A percentile compares a stretch with the other conserved stretches of the same genome.
These are phyloP conservation scores for Carettochelys insculpta DNA, from an alignment of 2,113 vertebrate genomes.

Conservation along the genomic window DNA sequence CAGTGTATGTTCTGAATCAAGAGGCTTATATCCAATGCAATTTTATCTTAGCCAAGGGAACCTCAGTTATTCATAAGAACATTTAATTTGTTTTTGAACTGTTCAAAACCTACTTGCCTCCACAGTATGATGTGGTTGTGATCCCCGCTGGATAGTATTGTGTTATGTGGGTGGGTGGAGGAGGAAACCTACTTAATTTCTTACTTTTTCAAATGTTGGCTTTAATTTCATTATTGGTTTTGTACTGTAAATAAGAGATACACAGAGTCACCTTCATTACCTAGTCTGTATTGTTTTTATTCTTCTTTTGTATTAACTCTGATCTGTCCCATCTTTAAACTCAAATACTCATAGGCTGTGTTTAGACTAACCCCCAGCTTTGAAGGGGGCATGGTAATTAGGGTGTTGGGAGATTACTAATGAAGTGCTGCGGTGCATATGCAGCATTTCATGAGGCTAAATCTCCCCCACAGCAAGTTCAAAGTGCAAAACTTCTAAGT, in stretches of 20 bases:
- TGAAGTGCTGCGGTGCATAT: too few relatives aligned
- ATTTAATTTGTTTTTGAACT: neutral
- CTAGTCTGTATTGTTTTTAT: neutral
- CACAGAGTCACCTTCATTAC: neutral
- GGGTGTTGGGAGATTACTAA: too few relatives aligned
- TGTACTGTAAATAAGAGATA: neutral
- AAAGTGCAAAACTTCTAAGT: too few relatives aligned
- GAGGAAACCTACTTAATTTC: too few relatives aligned
- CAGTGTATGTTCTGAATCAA: neutral
- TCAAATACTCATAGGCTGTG: too few relatives aligned
- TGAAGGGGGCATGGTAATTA: too few relatives aligned
- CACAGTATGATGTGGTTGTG: fast-evolving
- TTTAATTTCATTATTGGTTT: neutral
- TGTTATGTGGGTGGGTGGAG: too few relatives aligned
- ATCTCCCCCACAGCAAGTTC: too few relatives aligned
- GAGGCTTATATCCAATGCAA: neutral
- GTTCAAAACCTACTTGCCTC: neutral
- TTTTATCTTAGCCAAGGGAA: neutral
- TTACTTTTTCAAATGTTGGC: too few relatives aligned
- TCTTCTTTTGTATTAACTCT: fast-evolving
- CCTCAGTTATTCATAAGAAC: neutral
- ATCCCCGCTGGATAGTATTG: neutral
- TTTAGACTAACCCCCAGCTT: too few relatives aligned
- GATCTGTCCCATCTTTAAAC: neutral
- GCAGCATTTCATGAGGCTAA: too few relatives aligned